These are phyloP conservation scores for Calephelis nemesis DNA, from an alignment of 1,140 invertebrate species.

Conservation along the genomic window DNA sequence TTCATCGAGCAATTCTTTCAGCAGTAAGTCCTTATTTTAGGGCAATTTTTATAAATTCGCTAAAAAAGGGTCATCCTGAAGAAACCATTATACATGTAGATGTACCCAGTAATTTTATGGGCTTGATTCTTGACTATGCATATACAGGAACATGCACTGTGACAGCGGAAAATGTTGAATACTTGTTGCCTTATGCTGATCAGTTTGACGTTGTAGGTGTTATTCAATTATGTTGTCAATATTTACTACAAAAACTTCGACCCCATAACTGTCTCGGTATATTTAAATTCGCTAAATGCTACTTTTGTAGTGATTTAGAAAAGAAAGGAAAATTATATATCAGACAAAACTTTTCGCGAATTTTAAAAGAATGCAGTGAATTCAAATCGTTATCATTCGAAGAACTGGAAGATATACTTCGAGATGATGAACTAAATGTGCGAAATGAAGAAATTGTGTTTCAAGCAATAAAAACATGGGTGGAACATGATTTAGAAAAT, in stretches of 20 bases:
- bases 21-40: slow-evolving; percentile 85
- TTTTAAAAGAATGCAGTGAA: slow-evolving; percentile 78
- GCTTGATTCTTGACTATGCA: slow-evolving; percentile 83
- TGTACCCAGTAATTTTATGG: slow-evolving; percentile 73
- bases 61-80: slow-evolving; percentile 77
- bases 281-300: slow-evolving; percentile 85
- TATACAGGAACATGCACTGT: slow-evolving; percentile 83
- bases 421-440: slow-evolving; percentile 83
- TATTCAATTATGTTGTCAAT: slow-evolving; percentile 83
- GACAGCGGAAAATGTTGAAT: slow-evolving; percentile 81
- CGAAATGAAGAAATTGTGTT: slow-evolving; percentile 85
- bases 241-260: slow-evolving; percentile 75
- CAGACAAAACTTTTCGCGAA: slow-evolving; percentile 75
- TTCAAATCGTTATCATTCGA: slow-evolving; percentile 77
- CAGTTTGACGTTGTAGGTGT: slow-evolving; percentile 83
- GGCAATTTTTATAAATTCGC: slow-evolving; percentile 83
- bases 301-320: slow-evolving; percentile 82
- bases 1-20: slow-evolving; percentile 84
- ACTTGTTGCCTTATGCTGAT: slow-evolving; percentile 81
- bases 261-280: slow-evolving; percentile 84
- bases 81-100: slow-evolving; percentile 77
- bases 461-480: slow-evolving; percentile 83
- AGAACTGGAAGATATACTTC: slow-evolving; percentile 80
- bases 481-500: slow-evolving; percentile 76
- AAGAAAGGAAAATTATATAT: slow-evolving; percentile 78